Base-by-base conservation (phyloP, 2,888 invertebrate genomes). In the Metopia argyrocephala region DNA sequence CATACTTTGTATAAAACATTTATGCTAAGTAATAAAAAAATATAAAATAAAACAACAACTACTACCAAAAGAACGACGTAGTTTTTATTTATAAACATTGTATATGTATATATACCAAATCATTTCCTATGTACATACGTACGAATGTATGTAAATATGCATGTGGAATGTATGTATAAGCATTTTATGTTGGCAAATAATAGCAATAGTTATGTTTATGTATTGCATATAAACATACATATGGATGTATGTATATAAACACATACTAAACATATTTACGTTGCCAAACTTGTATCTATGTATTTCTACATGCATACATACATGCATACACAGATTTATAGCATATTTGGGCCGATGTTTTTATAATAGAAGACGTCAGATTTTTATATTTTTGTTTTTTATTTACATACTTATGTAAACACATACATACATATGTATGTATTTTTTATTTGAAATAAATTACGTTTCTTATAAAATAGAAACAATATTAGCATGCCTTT, bases 231-330 rank as follows among this genome's bases (percentile, higher is more conserved):
- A 31, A 45, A 57, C n/a, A 21, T 38, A 45, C 54, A 18, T 66
- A 45, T 54, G 5, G 7, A 54, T 23, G 54, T 45, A 1, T 54
- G 45, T 56, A 59, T 28, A 28, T 38, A n/a, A n/a, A n/a, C n/a
- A n/a, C n/a, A n/a, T n/a, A n/a, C n/a, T n/a, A n/a, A n/a, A n/a
- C n/a, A n/a, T 45, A 27, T 23, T 27, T 56, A 56, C 27, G 56
- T 56, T 56, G 56, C 56, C 56, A 56, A 56, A 28, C 56, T 18
- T 56, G 28, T 56, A 27, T 18, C 18, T n/a, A 54, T 23, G 15
- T 25, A 25, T 54, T 23, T 23, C 1, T 56, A 56, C 18, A 31
- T 12, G 3, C 31, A 31, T 9, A 12, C 12, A 3, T 12, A 31
- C 31, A 31, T 38, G 38, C 4, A 31, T 31, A 4, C 5, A 31